Base-by-base conservation (phyloP, 2,113 vertebrate genomes). In the Scophthalmus maximus region DNA sequence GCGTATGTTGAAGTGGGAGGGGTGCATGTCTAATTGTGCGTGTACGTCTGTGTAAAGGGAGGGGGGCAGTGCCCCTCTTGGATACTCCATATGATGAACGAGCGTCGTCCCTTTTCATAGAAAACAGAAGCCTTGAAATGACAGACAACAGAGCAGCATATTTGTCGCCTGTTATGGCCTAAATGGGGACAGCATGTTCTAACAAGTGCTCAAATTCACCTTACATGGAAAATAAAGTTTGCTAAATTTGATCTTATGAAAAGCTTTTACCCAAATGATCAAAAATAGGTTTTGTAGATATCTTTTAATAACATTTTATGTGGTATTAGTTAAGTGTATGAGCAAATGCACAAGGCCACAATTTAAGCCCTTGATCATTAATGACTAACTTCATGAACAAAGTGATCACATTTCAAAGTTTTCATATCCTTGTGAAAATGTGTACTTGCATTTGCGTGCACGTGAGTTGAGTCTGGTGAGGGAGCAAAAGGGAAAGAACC, bases 71-170 rank as follows among this genome's bases (percentile, higher is more conserved):
- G 73, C 76, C 63, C 76, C 80, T 56, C 27, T 81, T 89, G 72
- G 90, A 85, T 92, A 89, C 90, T 88, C 87, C 57, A 84, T 89
- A 89, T 88, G 85, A 94, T 89, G 78, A 91, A 92, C 69, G 84
- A 89, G 79, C 88, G 65, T 82, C 66, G 15, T 69, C 32, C 58
- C 75, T 81, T 87, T 92, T 86, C 87, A 90, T 14, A 51, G 71
- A 81, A 79, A 85, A 87, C 57, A 90, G 63, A 90, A 60, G 78
- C 42, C 74, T 74, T 60, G 32, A 79, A 74, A 53, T 0, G n/a
- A 60, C 57, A 76, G 61, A 74, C 71, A 69, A 49, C 66, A 65
- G 29, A 62, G 40, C 22, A 68, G 30, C 57, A 38, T 62, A 64
- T 50, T 74, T 46, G 49, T 55, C 11, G n/a, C 17, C 42, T 56